These are phyloP conservation scores for Archips crataeganus DNA, from an alignment of 2,888 invertebrate species.

Conservation along the genomic window DNA sequence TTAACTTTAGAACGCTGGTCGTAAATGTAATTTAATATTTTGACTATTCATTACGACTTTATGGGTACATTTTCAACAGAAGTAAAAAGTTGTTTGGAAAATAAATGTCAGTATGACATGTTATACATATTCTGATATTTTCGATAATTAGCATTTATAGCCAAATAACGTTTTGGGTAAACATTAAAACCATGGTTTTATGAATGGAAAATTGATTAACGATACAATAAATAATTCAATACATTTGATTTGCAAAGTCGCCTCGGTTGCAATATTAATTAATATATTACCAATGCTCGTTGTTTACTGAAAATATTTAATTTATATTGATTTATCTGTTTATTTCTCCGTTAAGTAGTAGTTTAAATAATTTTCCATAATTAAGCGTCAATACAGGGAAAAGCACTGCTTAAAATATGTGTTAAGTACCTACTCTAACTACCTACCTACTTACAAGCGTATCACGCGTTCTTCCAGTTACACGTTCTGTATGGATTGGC, in stretches of 20 bases:
- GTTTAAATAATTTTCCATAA: not conserved
- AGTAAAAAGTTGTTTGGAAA: not conserved
- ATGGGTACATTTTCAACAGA: not conserved
- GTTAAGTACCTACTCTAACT: no score
- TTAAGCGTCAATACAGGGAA: not conserved
- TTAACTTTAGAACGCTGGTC: not conserved
- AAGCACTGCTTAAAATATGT: not conserved
- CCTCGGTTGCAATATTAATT: conserved; percentile 31
- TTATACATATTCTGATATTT: not conserved
- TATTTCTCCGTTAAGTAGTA: conserved; percentile 18
- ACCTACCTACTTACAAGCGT: no score
- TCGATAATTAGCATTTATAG: conserved; percentile 4
- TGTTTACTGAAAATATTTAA: conserved; percentile 33
- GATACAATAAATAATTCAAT: conserved; percentile 23
- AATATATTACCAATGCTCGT: conserved; percentile 22
- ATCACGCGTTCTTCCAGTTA: no score
- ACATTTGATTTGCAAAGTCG: conserved; percentile 39
- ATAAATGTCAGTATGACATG: not conserved
- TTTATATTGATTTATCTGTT: conserved; percentile 32
- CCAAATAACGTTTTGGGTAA: not conserved
- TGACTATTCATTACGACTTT: not conserved
- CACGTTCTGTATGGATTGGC: no score
- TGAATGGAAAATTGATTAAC: conserved; percentile 28
- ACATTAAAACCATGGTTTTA: conserved; percentile 7
- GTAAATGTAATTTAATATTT: conserved; percentile 6